Conservation (phyloP, 2,113 vertebrate species). For the Embiotoca jacksoni region DNA sequence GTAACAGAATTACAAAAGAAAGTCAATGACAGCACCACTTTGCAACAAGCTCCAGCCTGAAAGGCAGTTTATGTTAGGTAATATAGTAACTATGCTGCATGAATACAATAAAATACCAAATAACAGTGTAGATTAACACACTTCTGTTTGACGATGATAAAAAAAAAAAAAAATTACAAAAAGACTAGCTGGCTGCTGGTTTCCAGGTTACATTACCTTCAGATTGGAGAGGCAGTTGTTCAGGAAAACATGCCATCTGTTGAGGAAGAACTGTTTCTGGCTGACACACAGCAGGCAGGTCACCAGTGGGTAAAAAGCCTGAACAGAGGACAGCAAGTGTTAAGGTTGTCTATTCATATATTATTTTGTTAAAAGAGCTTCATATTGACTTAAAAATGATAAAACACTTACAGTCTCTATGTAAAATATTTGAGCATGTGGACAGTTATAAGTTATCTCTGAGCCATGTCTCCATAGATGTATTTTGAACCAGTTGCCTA, state of each 20-base stretch:
- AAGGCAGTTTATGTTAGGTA: background rate
- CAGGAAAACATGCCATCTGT: constrained; percentile 97
- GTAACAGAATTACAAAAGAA: constrained; percentile 11
- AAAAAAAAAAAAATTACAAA: background rate
- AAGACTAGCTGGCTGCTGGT: background rate
- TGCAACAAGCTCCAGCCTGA: background rate
- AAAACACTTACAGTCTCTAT: background rate
- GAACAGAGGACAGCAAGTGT: constrained; percentile 6
- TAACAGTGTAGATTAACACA: background rate
- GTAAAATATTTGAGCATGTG: background rate
- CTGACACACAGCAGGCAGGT: constrained; percentile 98
- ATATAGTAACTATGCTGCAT: background rate
- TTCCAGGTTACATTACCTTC: constrained; percentile 85
- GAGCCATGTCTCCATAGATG: background rate
- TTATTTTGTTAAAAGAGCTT: background rate
- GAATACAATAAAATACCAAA: background rate
- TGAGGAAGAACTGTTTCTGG: constrained; percentile 98
- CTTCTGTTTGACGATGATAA: background rate
- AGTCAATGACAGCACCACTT: constrained; percentile 76
- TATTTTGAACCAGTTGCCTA: constrained; percentile 11
- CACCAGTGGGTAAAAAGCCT: constrained; percentile 91
- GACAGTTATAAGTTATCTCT: background rate
- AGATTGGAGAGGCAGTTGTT: constrained; percentile 99
- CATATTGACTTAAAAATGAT: background rate
- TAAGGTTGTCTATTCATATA: background rate